A percentile compares a stretch with the other conserved stretches of the same genome.
phyloP scores from a whole-genome alignment of 2,797 vertebrate species.

The Trichosurus vulpecula region DNA sequence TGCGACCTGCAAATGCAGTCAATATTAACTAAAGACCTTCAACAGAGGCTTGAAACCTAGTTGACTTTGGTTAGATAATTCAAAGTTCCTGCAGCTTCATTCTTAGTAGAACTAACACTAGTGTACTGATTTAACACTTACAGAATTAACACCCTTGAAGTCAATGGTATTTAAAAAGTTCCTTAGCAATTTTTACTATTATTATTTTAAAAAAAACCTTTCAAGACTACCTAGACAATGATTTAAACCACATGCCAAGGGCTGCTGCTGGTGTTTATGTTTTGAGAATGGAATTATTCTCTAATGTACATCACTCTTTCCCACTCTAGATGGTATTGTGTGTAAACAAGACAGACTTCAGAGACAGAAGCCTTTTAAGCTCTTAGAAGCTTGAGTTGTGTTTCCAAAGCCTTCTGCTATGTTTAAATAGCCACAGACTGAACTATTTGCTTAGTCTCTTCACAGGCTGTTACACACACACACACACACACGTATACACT shows the following conservation, averaged over 20 bases:
- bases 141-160: neutral
- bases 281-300: slow-evolving; percentile 35
- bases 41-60: slow-evolving; percentile 10
- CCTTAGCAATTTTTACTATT: slow-evolving; percentile 20
- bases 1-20: neutral
- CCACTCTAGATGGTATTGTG: neutral
- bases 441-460: neutral
- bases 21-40: neutral
- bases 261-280: neutral
- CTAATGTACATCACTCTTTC: neutral
- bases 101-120: neutral
- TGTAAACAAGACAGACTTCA: neutral
- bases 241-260: neutral
- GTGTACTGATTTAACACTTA: neutral
- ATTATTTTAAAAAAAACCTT: slow-evolving; percentile 15
- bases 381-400: slow-evolving; percentile 30
- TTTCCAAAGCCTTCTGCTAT: neutral
- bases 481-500: neutral
- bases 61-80: neutral
- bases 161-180: neutral
- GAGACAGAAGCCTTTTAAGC: slow-evolving; percentile 12
- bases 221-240: neutral
- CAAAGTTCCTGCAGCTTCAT: neutral
- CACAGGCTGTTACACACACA: neutral
- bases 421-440: neutral